Percentiles rank a stretch among this genome's conserved stretches.
phyloP scores from a whole-genome alignment of 2,888 invertebrate species.

The Muschampia plurimacula region DNA sequence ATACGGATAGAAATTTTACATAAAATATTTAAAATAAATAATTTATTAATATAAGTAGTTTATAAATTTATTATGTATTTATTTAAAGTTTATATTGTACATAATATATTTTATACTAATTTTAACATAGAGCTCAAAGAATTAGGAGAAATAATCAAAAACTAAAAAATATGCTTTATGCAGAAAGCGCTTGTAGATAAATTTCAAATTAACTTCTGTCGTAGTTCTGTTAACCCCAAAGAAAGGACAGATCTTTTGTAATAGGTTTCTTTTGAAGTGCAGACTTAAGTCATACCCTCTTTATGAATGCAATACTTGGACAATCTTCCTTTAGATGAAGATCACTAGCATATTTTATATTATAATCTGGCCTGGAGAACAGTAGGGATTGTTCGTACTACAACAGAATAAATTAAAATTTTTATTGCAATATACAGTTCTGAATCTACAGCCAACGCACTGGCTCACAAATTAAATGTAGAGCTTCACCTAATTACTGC shows the following conservation, averaged over 20 bases:
- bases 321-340: slow-evolving; percentile 12
- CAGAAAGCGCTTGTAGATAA: slow-evolving; percentile 11
- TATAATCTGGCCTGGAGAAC: slow-evolving; percentile 5
- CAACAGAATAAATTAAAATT: background rate
- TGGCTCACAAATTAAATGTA: background rate
- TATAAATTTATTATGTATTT: too few species aligned
- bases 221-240: slow-evolving; percentile 16
- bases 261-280: slow-evolving; percentile 8
- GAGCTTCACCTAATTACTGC: background rate
- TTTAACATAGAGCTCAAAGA: background rate
- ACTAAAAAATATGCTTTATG: background rate
- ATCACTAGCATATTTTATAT: slow-evolving; percentile 9
- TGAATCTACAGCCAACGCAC: background rate
- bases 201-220: slow-evolving; percentile 21
- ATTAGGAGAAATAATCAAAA: background rate
- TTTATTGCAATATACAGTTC: background rate
- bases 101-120: background rate
- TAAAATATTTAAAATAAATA: too few species aligned
- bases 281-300: slow-evolving; percentile 6
- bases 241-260: slow-evolving; percentile 20
- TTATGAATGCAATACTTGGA: slow-evolving; percentile 25
- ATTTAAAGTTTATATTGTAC: too few species aligned
- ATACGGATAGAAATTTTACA: too few species aligned
- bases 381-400: background rate
- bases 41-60: too few species aligned